Evolutionary conservation across 2,888 invertebrate genomes (phyloP).

Genomic region (Cheilosia variabilis): DNA sequence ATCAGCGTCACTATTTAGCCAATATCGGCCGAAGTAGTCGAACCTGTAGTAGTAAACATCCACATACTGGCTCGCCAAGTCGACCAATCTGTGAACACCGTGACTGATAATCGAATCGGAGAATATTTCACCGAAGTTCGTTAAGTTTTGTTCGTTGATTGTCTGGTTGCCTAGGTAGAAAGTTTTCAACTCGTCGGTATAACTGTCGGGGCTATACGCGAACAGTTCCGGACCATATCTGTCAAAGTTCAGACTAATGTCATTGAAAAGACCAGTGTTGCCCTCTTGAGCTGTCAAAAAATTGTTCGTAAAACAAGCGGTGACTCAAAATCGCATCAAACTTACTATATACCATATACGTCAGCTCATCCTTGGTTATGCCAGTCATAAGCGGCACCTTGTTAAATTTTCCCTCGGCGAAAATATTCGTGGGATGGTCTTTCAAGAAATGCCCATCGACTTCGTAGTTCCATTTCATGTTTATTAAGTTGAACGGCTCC

Average conservation of each 20-base stretch:
- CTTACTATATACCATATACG: slow-evolving; percentile 81
- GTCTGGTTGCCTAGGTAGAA: slow-evolving; percentile 76
- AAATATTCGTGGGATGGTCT: slow-evolving; percentile 85
- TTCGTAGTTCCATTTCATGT: slow-evolving; percentile 83
- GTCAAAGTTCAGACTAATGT: slow-evolving; percentile 78
- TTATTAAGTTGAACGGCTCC: slow-evolving; percentile 78
- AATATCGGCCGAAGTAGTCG: slow-evolving; percentile 85
- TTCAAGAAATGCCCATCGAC: slow-evolving; percentile 87
- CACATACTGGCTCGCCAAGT: slow-evolving; percentile 85
- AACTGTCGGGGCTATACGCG: slow-evolving; percentile 81
- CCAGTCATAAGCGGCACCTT: slow-evolving; percentile 87
- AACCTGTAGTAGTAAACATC: slow-evolving; percentile 86
- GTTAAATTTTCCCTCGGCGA: slow-evolving; percentile 84
- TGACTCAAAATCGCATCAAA: not conserved
- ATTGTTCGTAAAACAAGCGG: no score
- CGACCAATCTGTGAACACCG: slow-evolving; percentile 85
- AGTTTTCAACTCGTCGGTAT: not conserved
- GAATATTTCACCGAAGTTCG: slow-evolving; percentile 83
- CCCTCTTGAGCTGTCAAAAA: slow-evolving; percentile 75
- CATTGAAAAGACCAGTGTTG: slow-evolving; percentile 77
- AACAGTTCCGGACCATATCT: slow-evolving; percentile 81
- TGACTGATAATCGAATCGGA: slow-evolving; percentile 86
- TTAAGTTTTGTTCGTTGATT: slow-evolving; percentile 60
- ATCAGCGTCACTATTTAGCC: slow-evolving; percentile 83
- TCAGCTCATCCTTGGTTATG: slow-evolving; percentile 86